Base-by-base conservation (phyloP, 2,888 invertebrate genomes). In the Conops quadrifasciatus region DNA sequence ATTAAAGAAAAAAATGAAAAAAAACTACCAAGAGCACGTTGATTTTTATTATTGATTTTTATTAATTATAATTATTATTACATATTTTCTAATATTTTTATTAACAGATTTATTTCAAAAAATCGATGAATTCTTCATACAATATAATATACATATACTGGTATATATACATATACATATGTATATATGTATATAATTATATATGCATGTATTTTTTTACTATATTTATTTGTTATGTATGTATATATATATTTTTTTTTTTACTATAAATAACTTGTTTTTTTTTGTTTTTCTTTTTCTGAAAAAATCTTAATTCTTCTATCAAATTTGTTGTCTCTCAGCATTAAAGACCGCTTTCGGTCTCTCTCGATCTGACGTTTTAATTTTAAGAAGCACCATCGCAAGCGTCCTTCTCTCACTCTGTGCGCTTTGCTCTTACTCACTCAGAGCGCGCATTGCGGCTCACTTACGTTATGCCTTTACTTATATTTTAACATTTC, bases 21-120 rank as follows among this genome's bases (percentile, higher is more conserved):
- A 30, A 11, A 62, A 36, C n/a, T 13, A 30, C 62, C 5, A 36
- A 4, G 36, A 36, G 36, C 9, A 36, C 36, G 9, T 9, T 36
- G 36, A 36, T 7, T 36, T 36, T 36, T 36, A 36, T 7, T 36
- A 36, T 36, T 36, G 9, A 36, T 36, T 36, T 36, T 36, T 36
- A 36, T 36, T 36, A 4, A 36, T 36, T 36, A 7, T 36, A 7
- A 36, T 36, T 36, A 36, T 36, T 36, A 36, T 36, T 36, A 36
- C 9, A 74, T 73, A 77, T 59, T 73, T 80, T 81, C 79, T 74
- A 71, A 75, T 62, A 75, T 74, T 81, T 81, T 79, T 82, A 80
- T 82, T 83, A 83, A 82, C 83, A 83, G 83, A 82, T 81, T 83
- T 78, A 36, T 36, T 36, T 78, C 80, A 82, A 81, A 81, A 82